phyloP scores from a whole-genome alignment of 2,113 vertebrate genomes.

The Micromys minutus region DNA sequence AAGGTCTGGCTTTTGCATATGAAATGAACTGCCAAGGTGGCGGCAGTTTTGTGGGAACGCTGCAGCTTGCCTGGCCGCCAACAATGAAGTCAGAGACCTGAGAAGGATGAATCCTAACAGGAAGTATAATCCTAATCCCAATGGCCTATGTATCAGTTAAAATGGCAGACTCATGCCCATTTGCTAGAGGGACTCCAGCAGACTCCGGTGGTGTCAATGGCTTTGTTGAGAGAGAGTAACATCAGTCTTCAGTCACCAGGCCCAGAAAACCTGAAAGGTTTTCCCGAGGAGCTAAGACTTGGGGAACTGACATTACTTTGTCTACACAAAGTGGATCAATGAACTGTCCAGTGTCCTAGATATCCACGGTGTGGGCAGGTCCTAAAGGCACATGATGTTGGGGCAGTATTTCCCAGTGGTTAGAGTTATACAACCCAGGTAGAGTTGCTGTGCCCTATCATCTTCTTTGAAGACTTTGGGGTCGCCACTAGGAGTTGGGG shows the following conservation, averaged over 20 bases:
- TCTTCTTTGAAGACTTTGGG: not conserved
- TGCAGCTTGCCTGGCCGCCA: too few relatives aligned
- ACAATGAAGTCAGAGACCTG: not conserved
- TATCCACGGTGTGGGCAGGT: not conserved
- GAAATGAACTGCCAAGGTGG: not conserved
- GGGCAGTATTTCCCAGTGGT: not conserved
- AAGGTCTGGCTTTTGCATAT: not conserved
- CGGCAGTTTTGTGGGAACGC: not conserved
- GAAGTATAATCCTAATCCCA: not conserved
- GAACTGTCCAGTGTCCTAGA: not conserved
- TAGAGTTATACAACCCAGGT: not conserved
- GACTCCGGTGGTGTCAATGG: not conserved
- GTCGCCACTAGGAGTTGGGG: not conserved
- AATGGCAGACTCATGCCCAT: not conserved
- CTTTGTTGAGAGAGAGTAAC: not conserved
- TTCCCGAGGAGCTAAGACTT: not conserved
- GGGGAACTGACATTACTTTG: not conserved
- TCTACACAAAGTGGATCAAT: not conserved
- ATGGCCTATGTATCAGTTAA: not conserved
- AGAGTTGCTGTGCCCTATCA: not conserved
- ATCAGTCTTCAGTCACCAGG: too few relatives aligned
- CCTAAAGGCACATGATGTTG: not conserved
- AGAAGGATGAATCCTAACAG: not conserved
- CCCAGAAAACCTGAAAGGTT: not conserved
- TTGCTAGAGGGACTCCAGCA: not conserved